Evolutionary conservation across 2,113 vertebrate genomes (phyloP).

Genomic region (Galemys pyrenaicus): DNA sequence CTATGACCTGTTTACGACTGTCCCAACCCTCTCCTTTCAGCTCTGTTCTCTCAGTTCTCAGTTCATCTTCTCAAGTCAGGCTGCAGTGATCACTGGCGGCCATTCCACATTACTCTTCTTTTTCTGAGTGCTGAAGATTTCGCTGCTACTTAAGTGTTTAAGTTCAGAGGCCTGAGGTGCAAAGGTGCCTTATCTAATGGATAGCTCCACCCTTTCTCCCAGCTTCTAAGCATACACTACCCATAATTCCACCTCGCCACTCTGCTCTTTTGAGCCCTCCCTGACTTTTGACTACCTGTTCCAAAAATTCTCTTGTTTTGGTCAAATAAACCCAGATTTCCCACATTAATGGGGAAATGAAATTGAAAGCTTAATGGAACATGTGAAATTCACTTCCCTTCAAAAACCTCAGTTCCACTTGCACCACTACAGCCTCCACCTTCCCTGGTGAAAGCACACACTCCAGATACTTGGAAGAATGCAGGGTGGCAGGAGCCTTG

Average conservation of each 20-base stretch:
- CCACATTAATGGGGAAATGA: not conserved
- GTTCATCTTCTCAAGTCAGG: not conserved
- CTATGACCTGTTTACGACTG: not conserved
- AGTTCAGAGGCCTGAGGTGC: not conserved
- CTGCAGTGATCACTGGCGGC: not conserved
- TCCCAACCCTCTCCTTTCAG: not conserved
- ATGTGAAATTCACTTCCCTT: not conserved
- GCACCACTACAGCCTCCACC: not conserved
- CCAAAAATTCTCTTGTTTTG: not conserved
- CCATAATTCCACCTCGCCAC: not conserved
- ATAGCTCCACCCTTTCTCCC: not conserved
- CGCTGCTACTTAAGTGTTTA: not conserved
- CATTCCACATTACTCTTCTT: not conserved
- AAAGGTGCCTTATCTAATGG: not conserved
- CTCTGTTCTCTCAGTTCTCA: no score
- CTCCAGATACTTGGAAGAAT: not conserved
- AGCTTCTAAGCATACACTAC: not conserved
- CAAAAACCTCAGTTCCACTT: not conserved
- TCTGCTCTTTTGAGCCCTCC: not conserved
- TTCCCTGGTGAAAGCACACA: not conserved
- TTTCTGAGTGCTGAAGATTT: not conserved
- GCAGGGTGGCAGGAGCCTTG: not conserved
- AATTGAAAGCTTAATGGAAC: not conserved
- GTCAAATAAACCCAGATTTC: slow-evolving; percentile 22
- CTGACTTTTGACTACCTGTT: not conserved